Base-by-base conservation (phyloP, 2,113 vertebrate genomes). In the Petroica traversi region DNA sequence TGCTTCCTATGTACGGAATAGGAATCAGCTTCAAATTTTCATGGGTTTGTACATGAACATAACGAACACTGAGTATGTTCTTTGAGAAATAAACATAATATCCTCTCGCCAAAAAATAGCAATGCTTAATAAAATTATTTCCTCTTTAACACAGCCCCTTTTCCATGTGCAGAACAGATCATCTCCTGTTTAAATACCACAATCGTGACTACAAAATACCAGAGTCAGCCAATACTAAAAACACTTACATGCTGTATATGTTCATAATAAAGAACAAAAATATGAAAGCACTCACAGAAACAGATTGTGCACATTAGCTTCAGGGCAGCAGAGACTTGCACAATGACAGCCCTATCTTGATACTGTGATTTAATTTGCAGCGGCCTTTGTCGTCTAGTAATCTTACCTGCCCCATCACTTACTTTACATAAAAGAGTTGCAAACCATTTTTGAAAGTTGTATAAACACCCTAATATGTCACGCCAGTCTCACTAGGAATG, bases 161-260 rank as follows among this genome's bases (percentile, higher is more conserved):
- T 85, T 83, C 92, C 92, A 90, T 92, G 88, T 95, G 89, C 90
- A 80, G 90, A 96, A 94, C 85, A 96, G 85, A 96, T 93, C 94
- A 94, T 40, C 95, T 94, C 92, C 95, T 95, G 88, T 92, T 96
- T 94, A 97, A 95, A 96, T 96, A 95, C 75, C 95, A 95, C 88
- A 94, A 48, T 95, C 88, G 94, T 96, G 96, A 96, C 94, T 96
- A 83, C 55, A 86, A 88, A 94, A 76, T 92, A 89, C 55, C 78
- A 79, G 66, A 95, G 54, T 92, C 93, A 97, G 89, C 62, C 93
- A 93, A 91, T 84, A 88, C 63, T 86, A 80, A 93, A 91, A 96
- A 67, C 79, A 80, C 64, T 93, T 94, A 72, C 11, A 38, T 62
- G 85, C 72, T 59, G 67, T 92, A 28, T 89, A 93, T 45, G 63